phyloP scores from a whole-genome alignment of 2,888 invertebrate genomes.

The Heterodera filipjevi region DNA sequence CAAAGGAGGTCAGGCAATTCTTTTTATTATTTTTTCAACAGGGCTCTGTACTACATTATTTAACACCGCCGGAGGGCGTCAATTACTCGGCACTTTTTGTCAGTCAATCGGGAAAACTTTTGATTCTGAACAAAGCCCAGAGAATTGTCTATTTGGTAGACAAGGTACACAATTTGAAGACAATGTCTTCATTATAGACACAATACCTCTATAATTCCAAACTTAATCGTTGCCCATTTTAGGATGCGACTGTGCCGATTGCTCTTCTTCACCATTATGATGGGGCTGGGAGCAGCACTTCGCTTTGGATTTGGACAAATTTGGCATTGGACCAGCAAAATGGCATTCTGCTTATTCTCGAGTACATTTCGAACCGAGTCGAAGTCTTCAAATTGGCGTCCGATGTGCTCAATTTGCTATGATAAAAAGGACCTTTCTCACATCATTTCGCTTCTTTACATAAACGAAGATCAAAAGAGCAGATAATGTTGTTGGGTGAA shows the following conservation, averaged over 20 bases:
- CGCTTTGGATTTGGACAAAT: conserved; percentile 7
- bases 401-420: background rate
- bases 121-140: background rate
- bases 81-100: conserved; percentile 10
- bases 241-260: background rate
- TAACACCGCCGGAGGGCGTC: background rate
- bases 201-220: too few relatives aligned
- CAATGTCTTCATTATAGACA: too few relatives aligned
- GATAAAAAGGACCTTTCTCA: background rate
- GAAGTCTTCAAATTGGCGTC: background rate
- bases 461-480: background rate
- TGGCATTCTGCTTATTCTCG: background rate
- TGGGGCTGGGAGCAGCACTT: background rate
- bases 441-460: background rate
- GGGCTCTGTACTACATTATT: background rate
- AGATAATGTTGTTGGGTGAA: conserved; percentile 5
- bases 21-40: background rate
- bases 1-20: background rate
- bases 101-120: background rate
- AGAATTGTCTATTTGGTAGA: background rate
- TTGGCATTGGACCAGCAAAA: background rate
- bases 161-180: background rate
- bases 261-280: background rate
- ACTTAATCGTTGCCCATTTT: too few relatives aligned
- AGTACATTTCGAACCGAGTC: conserved; percentile 13